Conservation (phyloP, 2,113 vertebrate genomes). For the Camelus dromedarius region DNA sequence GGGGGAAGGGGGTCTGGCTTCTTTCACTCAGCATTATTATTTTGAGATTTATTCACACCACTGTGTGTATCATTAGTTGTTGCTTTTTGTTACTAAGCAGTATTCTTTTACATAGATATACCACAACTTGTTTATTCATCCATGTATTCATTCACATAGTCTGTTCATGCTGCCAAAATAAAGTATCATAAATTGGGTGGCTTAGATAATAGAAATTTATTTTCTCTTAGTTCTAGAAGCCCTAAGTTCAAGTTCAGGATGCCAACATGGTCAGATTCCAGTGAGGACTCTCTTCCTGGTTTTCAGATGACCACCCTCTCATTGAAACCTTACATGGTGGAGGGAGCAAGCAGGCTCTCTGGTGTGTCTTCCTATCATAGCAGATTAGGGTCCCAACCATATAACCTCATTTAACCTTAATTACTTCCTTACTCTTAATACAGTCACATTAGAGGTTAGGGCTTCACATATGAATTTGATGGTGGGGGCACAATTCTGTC, state of each 20-base stretch:
- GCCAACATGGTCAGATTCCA: not conserved
- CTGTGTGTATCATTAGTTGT: not conserved
- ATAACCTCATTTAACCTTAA: not conserved
- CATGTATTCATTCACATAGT: not conserved
- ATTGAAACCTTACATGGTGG: accelerated
- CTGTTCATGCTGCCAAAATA: not conserved
- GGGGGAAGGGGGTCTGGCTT: not conserved
- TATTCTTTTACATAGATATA: not conserved
- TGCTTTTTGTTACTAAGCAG: not conserved
- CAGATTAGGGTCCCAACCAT: not conserved
- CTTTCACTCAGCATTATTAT: not conserved
- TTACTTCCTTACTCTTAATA: not conserved
- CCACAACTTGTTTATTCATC: not conserved
- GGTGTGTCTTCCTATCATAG: not conserved
- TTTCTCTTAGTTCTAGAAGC: not conserved
- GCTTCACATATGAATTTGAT: not conserved
- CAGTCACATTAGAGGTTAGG: not conserved
- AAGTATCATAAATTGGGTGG: not conserved
- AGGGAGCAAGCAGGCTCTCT: not conserved
- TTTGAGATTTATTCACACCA: not conserved
- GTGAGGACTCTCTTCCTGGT: not conserved
- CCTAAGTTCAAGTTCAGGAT: not conserved
- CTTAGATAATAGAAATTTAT: not conserved
- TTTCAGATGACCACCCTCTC: not conserved
- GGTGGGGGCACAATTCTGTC: not conserved